A percentile compares a stretch with the other conserved stretches of the same genome.
Evolutionary conservation across 2,888 invertebrate species (phyloP).

Genomic region (Lithophane ornitopus): DNA sequence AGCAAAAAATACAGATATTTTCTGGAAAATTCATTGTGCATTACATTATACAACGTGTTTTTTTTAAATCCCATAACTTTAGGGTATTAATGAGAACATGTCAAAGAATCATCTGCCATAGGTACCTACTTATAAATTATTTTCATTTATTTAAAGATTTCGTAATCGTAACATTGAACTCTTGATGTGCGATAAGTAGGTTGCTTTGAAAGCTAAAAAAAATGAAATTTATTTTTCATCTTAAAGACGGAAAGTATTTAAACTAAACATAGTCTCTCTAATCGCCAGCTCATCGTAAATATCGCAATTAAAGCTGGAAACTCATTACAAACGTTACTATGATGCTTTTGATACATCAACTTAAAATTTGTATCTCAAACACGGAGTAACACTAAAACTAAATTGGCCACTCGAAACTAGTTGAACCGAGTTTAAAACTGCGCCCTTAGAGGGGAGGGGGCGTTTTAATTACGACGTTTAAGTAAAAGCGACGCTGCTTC

Average conservation of each 20-base stretch:
- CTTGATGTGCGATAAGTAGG: too few species aligned
- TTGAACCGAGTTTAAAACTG: slow-evolving; percentile 88
- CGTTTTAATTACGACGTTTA: slow-evolving; percentile 90
- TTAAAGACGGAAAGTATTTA: background rate
- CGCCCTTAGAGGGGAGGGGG: slow-evolving; percentile 84
- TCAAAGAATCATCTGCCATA: too few species aligned
- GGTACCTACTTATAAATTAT: too few species aligned
- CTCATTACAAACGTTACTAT: slow-evolving; percentile 57
- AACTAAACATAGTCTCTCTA: slow-evolving; percentile 20
- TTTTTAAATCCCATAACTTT: too few species aligned
- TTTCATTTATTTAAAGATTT: too few species aligned
- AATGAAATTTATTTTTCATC: too few species aligned
- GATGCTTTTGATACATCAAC: slow-evolving; percentile 67
- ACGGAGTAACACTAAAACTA: slow-evolving; percentile 85
- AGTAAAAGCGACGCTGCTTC: slow-evolving; percentile 89
- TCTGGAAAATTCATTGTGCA: background rate
- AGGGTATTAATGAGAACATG: too few species aligned
- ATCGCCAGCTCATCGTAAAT: slow-evolving; percentile 41
- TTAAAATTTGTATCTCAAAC: slow-evolving; percentile 78
- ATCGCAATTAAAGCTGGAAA: slow-evolving; percentile 43
- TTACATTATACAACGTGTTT: too few species aligned
- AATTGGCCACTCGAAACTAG: slow-evolving; percentile 88
- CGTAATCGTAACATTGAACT: too few species aligned
- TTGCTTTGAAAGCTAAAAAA: too few species aligned
- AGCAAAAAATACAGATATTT: background rate